Evolutionary conservation across 2,888 invertebrate species (phyloP).

Genomic region (Leptopterna dolabrata): DNA sequence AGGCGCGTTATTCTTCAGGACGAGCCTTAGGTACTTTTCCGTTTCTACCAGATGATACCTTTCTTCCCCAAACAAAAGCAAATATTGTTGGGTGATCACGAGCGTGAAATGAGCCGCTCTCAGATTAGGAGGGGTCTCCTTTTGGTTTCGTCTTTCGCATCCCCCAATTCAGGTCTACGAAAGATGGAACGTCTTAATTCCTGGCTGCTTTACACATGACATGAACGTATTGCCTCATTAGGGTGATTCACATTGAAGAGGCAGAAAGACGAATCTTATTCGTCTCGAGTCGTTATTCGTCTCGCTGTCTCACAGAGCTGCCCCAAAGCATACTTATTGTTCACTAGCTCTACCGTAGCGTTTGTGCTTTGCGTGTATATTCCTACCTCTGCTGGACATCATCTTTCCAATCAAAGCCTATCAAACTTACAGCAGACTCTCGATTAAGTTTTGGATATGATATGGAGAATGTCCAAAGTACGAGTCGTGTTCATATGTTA

Average conservation of each 20-base stretch:
- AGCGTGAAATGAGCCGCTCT: slow-evolving; percentile 51
- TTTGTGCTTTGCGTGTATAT: too few species aligned
- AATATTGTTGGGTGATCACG: slow-evolving; percentile 53
- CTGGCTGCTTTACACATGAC: not conserved
- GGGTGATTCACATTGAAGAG: not conserved
- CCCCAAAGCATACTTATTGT: too few species aligned
- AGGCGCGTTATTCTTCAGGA: not conserved
- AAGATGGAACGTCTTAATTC: slow-evolving; percentile 35
- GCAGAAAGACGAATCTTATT: not conserved
- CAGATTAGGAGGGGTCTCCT: slow-evolving; percentile 47
- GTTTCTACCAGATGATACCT: not conserved
- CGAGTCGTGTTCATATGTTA: too few species aligned
- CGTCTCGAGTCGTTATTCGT: not conserved
- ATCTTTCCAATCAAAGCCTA: too few species aligned
- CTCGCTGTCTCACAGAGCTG: too few species aligned
- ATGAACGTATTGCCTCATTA: slow-evolving; percentile 28
- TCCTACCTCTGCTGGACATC: too few species aligned
- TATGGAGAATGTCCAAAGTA: too few species aligned
- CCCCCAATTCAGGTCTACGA: not conserved
- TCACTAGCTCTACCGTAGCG: too few species aligned
- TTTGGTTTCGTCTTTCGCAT: not conserved
- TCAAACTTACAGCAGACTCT: too few species aligned
- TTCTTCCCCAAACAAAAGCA: slow-evolving; percentile 42
- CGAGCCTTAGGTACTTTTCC: not conserved
- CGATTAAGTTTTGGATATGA: too few species aligned